Evolutionary conservation across 1,140 invertebrate species (phyloP).

Genomic region (Anoplophora glabripennis): DNA sequence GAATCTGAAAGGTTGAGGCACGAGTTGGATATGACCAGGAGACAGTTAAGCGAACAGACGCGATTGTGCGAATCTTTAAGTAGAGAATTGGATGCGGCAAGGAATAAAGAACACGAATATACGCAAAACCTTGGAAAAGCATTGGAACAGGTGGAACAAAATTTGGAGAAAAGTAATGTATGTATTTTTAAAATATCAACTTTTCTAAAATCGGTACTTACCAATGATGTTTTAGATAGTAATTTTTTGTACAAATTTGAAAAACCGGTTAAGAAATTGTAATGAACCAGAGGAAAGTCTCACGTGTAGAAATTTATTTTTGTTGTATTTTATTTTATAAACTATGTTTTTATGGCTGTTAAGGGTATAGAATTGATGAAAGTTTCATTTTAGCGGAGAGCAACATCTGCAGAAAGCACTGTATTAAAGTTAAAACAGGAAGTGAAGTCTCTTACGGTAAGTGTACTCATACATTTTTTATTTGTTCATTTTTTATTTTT

Average conservation of each 20-base stretch:
- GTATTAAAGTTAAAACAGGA: slow-evolving; percentile 57
- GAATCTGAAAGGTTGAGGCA: slow-evolving; percentile 55
- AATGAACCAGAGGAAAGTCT: no score
- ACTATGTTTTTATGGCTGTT: background rate
- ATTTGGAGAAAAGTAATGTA: slow-evolving; percentile 58
- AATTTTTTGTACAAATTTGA: background rate
- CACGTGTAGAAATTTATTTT: background rate
- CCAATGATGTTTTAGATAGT: background rate
- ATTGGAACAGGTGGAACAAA: slow-evolving; percentile 59
- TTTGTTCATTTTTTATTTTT: no score
- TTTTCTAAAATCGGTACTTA: background rate
- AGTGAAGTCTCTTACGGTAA: slow-evolving; percentile 58
- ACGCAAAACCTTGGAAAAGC: slow-evolving; percentile 53
- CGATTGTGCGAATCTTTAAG: slow-evolving; percentile 54
- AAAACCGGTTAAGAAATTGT: no score
- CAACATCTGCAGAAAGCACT: slow-evolving; percentile 55
- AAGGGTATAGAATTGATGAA: background rate
- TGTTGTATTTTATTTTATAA: background rate
- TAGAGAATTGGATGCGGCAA: slow-evolving; percentile 53
- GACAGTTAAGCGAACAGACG: slow-evolving; percentile 55
- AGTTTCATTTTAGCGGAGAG: slow-evolving; percentile 52
- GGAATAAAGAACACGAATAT: slow-evolving; percentile 54
- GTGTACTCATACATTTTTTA: slow-evolving; percentile 26
- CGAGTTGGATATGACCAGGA: slow-evolving; percentile 55
- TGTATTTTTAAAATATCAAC: slow-evolving; percentile 24